Evolutionary conservation across 2,113 vertebrate genomes (phyloP), one percentile per base, ranked within the genome.

Genomic region (Cyphomyrus plagiostoma): DNA sequence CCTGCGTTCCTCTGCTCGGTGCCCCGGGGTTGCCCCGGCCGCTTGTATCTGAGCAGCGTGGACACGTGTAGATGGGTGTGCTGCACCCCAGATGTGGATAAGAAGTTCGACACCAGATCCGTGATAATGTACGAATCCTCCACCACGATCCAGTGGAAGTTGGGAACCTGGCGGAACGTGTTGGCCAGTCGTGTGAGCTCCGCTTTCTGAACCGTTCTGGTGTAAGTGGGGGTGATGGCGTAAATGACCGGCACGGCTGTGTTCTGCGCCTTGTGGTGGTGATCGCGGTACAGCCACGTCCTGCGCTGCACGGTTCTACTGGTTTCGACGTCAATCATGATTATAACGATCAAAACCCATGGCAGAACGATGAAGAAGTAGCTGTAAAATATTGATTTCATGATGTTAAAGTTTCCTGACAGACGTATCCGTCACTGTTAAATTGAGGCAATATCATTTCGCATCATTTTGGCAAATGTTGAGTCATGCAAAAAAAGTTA

Each of bases 151-250:
- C 98, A 99, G 94, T 98, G 98, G 91, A 99, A 95, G n/a, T 94
- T 96, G 93, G 97, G 95, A 90, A 99, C 97, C 96, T 98, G 98
- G 93, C 98, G 97, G 95, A 99, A 97, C 0, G 97, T 98, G 95
- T 98, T 98, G 48, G 97, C 96, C 93, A 99, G 91, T 4, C 98
- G 97, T 87, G 98, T 99, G 91, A 99, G 97, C 95, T 99, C 98
- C 9, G 98, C 98, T 92, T 99, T 99, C 96, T 99, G 98, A 94
- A 98, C 98, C n/a, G 97, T 97, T 15, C 98, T 96, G 89, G 96
- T 97, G 96, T 99, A 99, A 4, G 98, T 99, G 83, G 98, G 98
- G 66, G 98, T 99, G 94, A 99, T 97, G 94, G 97, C 97, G 95
- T 98, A 98, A 93, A 99, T 97, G 45, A 97, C 94, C 89, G 97